Evolutionary conservation across 2,113 vertebrate species (phyloP).

Genomic region (Ariopsis seemanni): DNA sequence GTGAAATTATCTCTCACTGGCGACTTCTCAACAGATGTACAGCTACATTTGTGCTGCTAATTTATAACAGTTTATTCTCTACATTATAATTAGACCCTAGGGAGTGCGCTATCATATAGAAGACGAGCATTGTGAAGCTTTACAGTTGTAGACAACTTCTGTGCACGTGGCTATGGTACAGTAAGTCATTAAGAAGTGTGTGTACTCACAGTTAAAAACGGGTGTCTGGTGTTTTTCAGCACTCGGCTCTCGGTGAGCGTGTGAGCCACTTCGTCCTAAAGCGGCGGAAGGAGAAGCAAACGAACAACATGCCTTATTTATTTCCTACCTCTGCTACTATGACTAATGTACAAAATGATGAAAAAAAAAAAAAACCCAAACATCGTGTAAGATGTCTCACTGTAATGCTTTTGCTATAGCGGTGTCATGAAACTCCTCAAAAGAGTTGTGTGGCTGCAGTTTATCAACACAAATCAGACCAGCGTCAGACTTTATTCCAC

Average conservation of each 20-base stretch:
- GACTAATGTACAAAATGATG: neutral
- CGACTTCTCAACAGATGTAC: slow-evolving; percentile 66
- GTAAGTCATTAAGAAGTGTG: slow-evolving; percentile 40
- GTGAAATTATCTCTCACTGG: slow-evolving; percentile 60
- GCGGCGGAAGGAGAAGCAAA: slow-evolving; percentile 18
- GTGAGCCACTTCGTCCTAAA: slow-evolving; percentile 95
- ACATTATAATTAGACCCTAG: slow-evolving; percentile 68
- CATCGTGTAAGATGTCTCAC: neutral
- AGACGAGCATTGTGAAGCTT: slow-evolving; percentile 54
- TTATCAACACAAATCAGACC: neutral
- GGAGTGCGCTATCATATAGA: slow-evolving; percentile 57
- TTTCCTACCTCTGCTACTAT: neutral
- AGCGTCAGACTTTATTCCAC: neutral
- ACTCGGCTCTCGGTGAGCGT: slow-evolving; percentile 97
- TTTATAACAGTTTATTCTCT: slow-evolving; percentile 64
- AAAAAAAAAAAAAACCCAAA: neutral
- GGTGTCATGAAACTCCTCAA: neutral
- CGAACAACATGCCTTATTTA: neutral
- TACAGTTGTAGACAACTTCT: slow-evolving; percentile 30
- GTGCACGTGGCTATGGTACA: slow-evolving; percentile 23
- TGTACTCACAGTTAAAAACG: slow-evolving; percentile 94
- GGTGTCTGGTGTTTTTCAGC: slow-evolving; percentile 94
- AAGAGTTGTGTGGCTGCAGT: neutral
- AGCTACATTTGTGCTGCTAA: slow-evolving; percentile 60
- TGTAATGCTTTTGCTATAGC: neutral